Evolutionary conservation across 1,140 invertebrate genomes (phyloP).

Genomic region (Drosophila kikkawai): DNA sequence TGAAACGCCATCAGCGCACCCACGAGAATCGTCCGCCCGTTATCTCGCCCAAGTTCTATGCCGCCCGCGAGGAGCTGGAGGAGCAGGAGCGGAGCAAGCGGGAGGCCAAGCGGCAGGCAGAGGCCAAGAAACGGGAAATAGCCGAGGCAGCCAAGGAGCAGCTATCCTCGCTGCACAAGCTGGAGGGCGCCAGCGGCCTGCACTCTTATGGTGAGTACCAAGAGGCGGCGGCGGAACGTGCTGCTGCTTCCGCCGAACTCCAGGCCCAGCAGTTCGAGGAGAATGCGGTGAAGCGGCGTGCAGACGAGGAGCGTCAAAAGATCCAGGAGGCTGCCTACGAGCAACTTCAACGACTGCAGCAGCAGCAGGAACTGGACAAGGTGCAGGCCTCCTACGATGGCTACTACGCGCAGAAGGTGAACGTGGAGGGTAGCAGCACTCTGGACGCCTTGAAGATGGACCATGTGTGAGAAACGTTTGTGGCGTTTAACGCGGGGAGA

Average conservation of each 20-base stretch:
- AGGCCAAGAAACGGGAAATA: conserved; percentile 70
- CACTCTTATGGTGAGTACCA: conserved; percentile 75
- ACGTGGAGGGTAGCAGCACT: conserved; percentile 45
- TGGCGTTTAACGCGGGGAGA: conserved; percentile 14
- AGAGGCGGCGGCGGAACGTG: conserved; percentile 69
- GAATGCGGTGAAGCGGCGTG: conserved; percentile 63
- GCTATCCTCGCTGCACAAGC: conserved; percentile 66
- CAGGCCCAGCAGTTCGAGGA: conserved; percentile 76
- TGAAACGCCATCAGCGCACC: conserved; percentile 80
- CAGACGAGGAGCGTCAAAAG: conserved; percentile 66
- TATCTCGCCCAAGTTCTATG: conserved; percentile 76
- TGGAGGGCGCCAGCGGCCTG: conserved; percentile 56
- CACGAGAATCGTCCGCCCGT: conserved; percentile 76
- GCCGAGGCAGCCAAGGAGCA: conserved; percentile 78
- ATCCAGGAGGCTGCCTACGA: conserved; percentile 76
- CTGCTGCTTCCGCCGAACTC: conserved; percentile 70
- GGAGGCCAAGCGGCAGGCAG: conserved; percentile 67
- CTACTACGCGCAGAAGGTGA: conserved; percentile 69
- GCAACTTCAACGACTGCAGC: conserved; percentile 67
- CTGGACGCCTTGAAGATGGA: conserved; percentile 65
- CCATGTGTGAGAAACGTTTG: conserved; percentile 48
- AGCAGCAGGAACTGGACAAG: conserved; percentile 72
- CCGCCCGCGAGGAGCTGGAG: conserved; percentile 75
- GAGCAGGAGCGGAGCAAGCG: conserved; percentile 74
- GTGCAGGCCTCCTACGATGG: conserved; percentile 73